Conservation (phyloP, 2,113 vertebrate species). For the Sciurus niger region DNA sequence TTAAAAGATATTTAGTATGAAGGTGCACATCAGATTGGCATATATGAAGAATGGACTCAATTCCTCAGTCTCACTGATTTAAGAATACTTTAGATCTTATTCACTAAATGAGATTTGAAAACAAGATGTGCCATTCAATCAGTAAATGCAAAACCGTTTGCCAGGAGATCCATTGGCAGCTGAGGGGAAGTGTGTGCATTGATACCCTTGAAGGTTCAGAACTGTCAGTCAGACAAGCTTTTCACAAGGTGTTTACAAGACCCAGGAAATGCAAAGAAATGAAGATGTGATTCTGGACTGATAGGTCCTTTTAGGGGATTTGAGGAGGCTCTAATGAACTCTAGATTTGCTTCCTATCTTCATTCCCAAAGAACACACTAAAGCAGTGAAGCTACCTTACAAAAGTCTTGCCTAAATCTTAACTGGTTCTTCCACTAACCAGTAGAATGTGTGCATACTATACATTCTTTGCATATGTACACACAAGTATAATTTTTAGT, state of each 20-base stretch:
- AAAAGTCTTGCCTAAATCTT: not conserved
- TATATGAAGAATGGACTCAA: not conserved
- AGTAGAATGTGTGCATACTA: not conserved
- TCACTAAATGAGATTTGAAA: not conserved
- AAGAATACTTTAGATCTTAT: not conserved
- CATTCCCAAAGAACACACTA: not conserved
- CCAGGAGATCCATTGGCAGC: not conserved
- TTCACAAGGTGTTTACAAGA: not conserved
- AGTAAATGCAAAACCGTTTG: not conserved
- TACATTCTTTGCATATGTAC: not conserved
- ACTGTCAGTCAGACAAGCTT: slow-evolving; percentile 25
- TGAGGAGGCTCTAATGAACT: not conserved
- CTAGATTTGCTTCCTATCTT: not conserved
- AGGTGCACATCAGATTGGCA: not conserved
- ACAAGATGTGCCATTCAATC: not conserved
- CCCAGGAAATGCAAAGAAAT: not conserved
- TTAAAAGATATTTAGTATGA: too few species aligned
- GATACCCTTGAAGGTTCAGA: not conserved
- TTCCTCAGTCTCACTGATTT: not conserved
- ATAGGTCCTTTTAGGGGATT: not conserved
- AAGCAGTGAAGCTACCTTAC: not conserved
- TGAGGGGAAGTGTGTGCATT: not conserved
- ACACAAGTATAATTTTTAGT: not conserved
- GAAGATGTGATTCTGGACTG: not conserved
- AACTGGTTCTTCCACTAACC: not conserved